Evolutionary conservation across 2,888 invertebrate genomes (phyloP).

Genomic region (Gymnosoma rotundatum): DNA sequence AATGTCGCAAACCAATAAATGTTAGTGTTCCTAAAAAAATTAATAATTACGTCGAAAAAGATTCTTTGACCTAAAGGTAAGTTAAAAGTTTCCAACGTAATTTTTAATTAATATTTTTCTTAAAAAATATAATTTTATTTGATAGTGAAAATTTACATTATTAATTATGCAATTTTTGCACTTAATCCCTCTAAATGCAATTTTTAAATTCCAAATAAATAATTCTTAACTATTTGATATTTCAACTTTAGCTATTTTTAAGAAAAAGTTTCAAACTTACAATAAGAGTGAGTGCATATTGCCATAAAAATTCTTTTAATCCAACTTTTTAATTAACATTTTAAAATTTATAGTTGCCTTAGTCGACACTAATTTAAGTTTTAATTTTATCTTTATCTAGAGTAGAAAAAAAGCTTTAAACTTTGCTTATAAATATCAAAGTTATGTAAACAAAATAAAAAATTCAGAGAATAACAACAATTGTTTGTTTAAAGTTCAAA

Average conservation of each 20-base stretch:
- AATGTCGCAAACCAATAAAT: slow-evolving; percentile 9
- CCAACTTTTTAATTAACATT: slow-evolving; percentile 9
- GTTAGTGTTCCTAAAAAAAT: background rate
- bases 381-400: slow-evolving; percentile 35
- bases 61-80: too few relatives aligned
- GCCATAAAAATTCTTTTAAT: background rate
- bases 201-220: too few relatives aligned
- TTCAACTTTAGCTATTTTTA: too few relatives aligned
- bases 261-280: too few relatives aligned
- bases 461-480: slow-evolving; percentile 14
- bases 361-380: background rate
- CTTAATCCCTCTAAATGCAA: background rate
- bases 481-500: slow-evolving; percentile 50
- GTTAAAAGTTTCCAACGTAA: too few relatives aligned
- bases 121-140: too few relatives aligned
- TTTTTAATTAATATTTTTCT: too few relatives aligned
- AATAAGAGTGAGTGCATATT: background rate
- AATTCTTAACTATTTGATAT: background rate
- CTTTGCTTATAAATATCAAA: slow-evolving; percentile 40
- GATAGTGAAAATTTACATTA: too few relatives aligned
- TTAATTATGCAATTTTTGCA: too few relatives aligned
- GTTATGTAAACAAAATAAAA: slow-evolving; percentile 16
- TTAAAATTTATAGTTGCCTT: slow-evolving; percentile 1
- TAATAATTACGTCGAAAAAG: too few relatives aligned
- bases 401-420: slow-evolving; percentile 5